These are phyloP conservation scores for Perccottus glenii DNA, from an alignment of 2,113 vertebrate species.

Conservation along the genomic window DNA sequence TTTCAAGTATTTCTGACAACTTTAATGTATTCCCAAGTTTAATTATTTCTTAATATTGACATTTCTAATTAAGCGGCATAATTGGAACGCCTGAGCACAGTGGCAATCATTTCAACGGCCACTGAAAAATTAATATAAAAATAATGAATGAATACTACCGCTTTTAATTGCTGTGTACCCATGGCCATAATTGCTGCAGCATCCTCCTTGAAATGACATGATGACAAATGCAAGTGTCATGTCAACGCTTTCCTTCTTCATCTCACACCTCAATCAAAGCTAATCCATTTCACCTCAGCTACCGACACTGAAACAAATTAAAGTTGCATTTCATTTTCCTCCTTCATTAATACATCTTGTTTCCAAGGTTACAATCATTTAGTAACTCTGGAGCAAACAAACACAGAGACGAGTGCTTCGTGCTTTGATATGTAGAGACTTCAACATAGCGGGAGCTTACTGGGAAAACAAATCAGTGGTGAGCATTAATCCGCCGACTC, in stretches of 20 bases:
- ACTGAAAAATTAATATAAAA: conserved; percentile 81
- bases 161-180: conserved; percentile 81
- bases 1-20: conserved; percentile 71
- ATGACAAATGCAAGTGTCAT: conserved; percentile 82
- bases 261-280: conserved; percentile 79
- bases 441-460: conserved; percentile 52
- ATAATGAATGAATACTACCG: conserved; percentile 81
- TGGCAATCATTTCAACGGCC: conserved; percentile 73
- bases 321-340: conserved; percentile 76
- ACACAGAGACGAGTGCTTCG: conserved; percentile 43
- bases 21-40: conserved; percentile 76
- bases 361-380: conserved; percentile 78
- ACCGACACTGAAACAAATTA: conserved; percentile 76
- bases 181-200: conserved; percentile 78
- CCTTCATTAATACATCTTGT: conserved; percentile 77
- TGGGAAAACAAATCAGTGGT: conserved; percentile 56
- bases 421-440: conserved; percentile 61
- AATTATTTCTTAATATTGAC: conserved; percentile 85
- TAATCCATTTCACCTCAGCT: conserved; percentile 76
- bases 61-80: conserved; percentile 83
- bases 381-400: conserved; percentile 66
- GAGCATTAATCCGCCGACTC: conserved; percentile 62
- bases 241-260: conserved; percentile 75
- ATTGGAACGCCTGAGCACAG: conserved; percentile 78
- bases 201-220: conserved; percentile 78